Conservation (phyloP, 2,797 vertebrate genomes). For the Cryptoblepharus egeriae region DNA sequence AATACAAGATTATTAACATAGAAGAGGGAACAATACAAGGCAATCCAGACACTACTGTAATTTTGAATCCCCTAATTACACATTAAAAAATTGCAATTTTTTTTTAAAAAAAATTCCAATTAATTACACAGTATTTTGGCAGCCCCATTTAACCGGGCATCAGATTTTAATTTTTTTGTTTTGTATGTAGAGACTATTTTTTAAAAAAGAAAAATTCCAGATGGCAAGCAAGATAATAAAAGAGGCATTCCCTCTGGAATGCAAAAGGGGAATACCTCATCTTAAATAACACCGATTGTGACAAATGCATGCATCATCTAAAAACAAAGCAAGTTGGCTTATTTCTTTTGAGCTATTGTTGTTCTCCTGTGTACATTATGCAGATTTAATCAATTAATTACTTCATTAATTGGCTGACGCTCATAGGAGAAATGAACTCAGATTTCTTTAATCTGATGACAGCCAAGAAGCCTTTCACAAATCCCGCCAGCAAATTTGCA, state of each 20-base stretch:
- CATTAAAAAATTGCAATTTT: no score
- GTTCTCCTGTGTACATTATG: not conserved
- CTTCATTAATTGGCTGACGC: not conserved
- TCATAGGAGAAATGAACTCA: not conserved
- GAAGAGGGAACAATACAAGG: not conserved
- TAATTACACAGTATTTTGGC: not conserved
- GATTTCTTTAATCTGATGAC: not conserved
- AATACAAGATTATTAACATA: not conserved
- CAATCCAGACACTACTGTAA: not conserved
- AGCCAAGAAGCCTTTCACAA: not conserved
- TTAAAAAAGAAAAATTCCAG: not conserved
- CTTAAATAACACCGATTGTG: not conserved
- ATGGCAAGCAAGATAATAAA: not conserved
- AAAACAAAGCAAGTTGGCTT: not conserved
- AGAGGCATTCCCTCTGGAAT: not conserved
- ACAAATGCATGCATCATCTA: not conserved
- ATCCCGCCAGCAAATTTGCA: not conserved
- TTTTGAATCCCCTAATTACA: not conserved
- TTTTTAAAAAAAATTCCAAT: no score
- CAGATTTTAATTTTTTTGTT: not conserved
- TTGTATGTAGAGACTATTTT: no score
- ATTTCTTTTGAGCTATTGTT: not conserved
- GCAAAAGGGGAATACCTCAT: not conserved
- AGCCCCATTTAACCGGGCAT: not conserved
- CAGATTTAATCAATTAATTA: conserved; percentile 5